These are phyloP conservation scores for Geopemphigus sp. DNA, from an alignment of 1,140 invertebrate species.

Conservation along the genomic window DNA sequence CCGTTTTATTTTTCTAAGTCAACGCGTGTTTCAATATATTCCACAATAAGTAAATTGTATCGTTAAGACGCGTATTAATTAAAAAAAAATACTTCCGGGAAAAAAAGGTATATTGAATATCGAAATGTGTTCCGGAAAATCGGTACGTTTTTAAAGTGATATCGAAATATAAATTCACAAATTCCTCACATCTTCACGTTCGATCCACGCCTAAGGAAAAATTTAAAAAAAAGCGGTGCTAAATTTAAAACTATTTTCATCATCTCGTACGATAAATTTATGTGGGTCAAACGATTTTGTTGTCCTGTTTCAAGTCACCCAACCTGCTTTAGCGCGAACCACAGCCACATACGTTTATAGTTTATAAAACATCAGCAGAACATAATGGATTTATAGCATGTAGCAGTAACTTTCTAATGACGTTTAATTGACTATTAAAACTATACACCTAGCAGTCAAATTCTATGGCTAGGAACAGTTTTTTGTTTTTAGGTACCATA, in stretches of 20 bases:
- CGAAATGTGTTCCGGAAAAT: background rate
- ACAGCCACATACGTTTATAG: slow-evolving; percentile 11
- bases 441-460: background rate
- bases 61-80: too few species aligned
- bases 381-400: slow-evolving; percentile 28
- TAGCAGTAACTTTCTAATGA: slow-evolving; percentile 44
- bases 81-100: too few species aligned
- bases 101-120: too few species aligned
- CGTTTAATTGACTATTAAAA: slow-evolving; percentile 39
- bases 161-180: background rate
- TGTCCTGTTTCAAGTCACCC: slow-evolving; percentile 39
- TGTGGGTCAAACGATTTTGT: slow-evolving; percentile 46
- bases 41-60: too few species aligned
- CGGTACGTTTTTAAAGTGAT: background rate
- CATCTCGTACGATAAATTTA: background rate
- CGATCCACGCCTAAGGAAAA: background rate
- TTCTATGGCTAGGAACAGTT: background rate
- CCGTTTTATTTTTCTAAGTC: too few species aligned
- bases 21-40: too few species aligned
- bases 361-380: slow-evolving; percentile 20
- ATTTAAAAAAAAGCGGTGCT: background rate
- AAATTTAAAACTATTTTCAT: too few species aligned
- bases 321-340: slow-evolving; percentile 26
- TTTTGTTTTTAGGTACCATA: background rate
- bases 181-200: too few species aligned